Evolutionary conservation across 2,888 invertebrate species (phyloP).

Genomic region (Apamea crenata): DNA sequence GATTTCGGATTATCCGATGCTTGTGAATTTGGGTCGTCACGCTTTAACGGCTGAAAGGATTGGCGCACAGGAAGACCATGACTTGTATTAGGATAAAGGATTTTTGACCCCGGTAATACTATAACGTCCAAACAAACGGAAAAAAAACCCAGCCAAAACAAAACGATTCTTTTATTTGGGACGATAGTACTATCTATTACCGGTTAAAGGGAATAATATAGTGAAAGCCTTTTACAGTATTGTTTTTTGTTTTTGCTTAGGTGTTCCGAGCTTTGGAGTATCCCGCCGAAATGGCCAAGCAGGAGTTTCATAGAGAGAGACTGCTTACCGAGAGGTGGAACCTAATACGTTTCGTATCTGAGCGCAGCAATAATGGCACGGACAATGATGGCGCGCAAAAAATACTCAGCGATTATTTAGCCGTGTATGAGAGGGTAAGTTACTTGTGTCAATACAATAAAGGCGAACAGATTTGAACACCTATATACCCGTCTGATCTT

Average conservation of each 20-base stretch:
- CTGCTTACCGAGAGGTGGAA: slow-evolving; percentile 90
- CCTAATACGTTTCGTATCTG: slow-evolving; percentile 91
- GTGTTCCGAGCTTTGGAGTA: slow-evolving; percentile 95
- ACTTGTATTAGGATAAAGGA: neutral
- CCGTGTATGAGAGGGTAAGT: slow-evolving; percentile 83
- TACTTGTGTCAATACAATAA: neutral
- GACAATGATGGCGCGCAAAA: slow-evolving; percentile 90
- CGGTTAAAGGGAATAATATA: neutral
- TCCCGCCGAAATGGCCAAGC: slow-evolving; percentile 93
- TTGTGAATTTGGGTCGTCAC: slow-evolving; percentile 3
- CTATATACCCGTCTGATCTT: neutral
- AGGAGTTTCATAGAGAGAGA: slow-evolving; percentile 91
- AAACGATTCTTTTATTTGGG: neutral
- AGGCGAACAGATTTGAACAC: neutral
- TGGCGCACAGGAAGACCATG: neutral
- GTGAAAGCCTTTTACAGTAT: neutral
- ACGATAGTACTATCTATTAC: neutral
- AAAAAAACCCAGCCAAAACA: neutral
- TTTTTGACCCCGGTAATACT: neutral
- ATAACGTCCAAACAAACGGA: neutral
- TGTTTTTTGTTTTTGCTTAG: slow-evolving; percentile 83
- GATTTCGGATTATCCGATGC: too few relatives aligned
- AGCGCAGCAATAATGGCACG: slow-evolving; percentile 87
- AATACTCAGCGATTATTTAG: slow-evolving; percentile 83
- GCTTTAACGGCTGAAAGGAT: neutral